Evolutionary conservation across 2,113 vertebrate genomes (phyloP), one percentile per base, ranked within the genome.

Genomic region (Engystomops pustulosus): DNA sequence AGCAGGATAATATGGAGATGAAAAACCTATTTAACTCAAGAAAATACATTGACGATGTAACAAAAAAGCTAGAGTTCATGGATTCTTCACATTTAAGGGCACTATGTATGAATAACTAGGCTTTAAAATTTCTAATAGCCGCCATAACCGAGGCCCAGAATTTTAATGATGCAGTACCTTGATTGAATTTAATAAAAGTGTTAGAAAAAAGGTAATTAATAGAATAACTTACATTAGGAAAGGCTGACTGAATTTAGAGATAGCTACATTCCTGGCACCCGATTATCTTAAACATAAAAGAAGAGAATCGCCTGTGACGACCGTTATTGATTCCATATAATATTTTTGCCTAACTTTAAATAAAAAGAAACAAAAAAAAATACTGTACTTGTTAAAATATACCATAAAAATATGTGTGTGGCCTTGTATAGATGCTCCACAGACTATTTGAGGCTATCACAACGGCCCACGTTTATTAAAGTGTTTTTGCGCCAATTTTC

Each of bases 61-160:
- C 18, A 70, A 41, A 55, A 70, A 71, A 55, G 18, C 45, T 23
- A 15, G 14, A 65, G 55, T 44, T 67, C 62, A 78, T 23, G 30
- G 82, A 77, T 55, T 51, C 32, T 84, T 10, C 44, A 67, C 62
- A 25, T 68, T 78, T 68, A 53, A 53, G 44, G 15, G 62, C 25
- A 51, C 51, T 65, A 88, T 84, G 86, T 91, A 89, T 90, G 90
- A 93, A 90, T 94, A 93, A 91, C 88, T 90, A 90, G 87, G 86
- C 90, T 89, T 91, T 94, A 65, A 90, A 94, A 93, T 92, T 88
- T 87, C 89, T 93, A 94, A 91, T 92, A 91, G 90, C 89, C 89
- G 76, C 91, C 91, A 89, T 91, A 93, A 93, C 88, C 87, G 45
- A 88, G 84, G 84, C 90, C 88, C 83, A 77, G 80, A 86, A 89